These are phyloP conservation scores for Stramonita haemastoma DNA, from an alignment of 2,888 invertebrate genomes.

Conservation along the genomic window DNA sequence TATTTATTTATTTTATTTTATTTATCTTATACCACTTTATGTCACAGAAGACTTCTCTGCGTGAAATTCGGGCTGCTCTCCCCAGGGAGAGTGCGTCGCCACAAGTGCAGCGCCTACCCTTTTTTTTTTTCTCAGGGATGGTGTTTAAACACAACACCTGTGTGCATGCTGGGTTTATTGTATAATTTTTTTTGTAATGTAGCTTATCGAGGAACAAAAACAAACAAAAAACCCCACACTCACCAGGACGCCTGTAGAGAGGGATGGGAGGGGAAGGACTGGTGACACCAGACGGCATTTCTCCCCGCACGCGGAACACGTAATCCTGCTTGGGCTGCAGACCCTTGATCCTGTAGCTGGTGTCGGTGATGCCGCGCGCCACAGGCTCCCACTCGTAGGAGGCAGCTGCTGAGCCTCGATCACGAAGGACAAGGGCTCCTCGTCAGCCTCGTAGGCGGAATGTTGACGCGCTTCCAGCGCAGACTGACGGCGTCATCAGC, in stretches of 20 bases:
- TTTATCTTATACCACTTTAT: too few species aligned
- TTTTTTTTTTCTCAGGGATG: too few species aligned
- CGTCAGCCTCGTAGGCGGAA: slow-evolving; percentile 64
- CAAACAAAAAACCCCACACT: slow-evolving; percentile 49
- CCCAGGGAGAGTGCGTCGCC: too few species aligned
- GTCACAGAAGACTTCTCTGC: too few species aligned
- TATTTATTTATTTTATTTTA: too few species aligned
- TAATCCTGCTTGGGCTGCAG: slow-evolving; percentile 96
- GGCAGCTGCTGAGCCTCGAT: slow-evolving; percentile 68
- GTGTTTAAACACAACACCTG: too few species aligned
- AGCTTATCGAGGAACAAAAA: too few species aligned
- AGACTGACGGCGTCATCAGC: slow-evolving; percentile 62
- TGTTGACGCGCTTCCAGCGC: slow-evolving; percentile 66
- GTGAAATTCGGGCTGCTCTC: too few species aligned
- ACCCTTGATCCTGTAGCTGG: slow-evolving; percentile 60
- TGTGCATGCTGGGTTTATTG: too few species aligned
- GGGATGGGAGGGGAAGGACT: slow-evolving; percentile 93
- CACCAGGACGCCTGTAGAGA: slow-evolving; percentile 70
- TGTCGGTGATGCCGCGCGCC: slow-evolving; percentile 64
- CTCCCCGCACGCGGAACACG: slow-evolving; percentile 95
- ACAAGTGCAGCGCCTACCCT: too few species aligned
- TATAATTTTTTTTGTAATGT: too few species aligned
- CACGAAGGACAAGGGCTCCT: slow-evolving; percentile 67
- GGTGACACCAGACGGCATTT: slow-evolving; percentile 94
- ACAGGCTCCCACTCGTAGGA: slow-evolving; percentile 68